phyloP scores from a whole-genome alignment of 2,888 invertebrate genomes.

The Idaea dimidiata region DNA sequence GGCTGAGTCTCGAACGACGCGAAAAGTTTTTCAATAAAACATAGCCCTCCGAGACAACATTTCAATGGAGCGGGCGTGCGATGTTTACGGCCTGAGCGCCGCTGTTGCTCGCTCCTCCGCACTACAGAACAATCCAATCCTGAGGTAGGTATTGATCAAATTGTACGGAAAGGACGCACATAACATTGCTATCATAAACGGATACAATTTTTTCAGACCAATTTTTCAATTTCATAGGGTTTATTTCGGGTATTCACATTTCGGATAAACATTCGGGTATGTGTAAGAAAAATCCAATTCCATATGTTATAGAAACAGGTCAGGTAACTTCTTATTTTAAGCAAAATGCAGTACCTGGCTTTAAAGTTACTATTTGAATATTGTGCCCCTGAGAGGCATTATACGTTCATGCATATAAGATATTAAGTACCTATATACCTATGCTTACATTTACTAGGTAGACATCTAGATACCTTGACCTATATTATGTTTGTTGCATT shows the following conservation, averaged over 20 bases:
- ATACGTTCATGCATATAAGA: not conserved
- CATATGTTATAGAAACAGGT: not conserved
- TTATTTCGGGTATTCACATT: not conserved
- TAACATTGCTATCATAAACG: conserved; percentile 8
- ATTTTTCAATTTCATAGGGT: not conserved
- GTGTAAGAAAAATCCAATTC: not conserved
- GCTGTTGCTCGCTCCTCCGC: conserved; percentile 42
- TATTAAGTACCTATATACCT: not conserved
- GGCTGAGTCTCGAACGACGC: conserved; percentile 43
- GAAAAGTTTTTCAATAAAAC: conserved; percentile 78
- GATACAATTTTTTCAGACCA: not conserved
- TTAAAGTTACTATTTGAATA: not conserved
- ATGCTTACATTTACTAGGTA: not conserved
- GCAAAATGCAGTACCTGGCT: not conserved
- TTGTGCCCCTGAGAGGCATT: not conserved
- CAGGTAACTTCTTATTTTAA: not conserved
- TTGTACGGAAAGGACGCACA: conserved; percentile 38
- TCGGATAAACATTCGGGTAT: not conserved
- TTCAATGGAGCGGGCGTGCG: conserved; percentile 66
- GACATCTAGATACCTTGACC: conserved; percentile 9
- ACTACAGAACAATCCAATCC: conserved; percentile 63
- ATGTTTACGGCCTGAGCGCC: conserved; percentile 63
- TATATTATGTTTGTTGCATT: conserved; percentile 17
- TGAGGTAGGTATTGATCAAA: conserved; percentile 64
- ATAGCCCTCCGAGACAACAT: conserved; percentile 72